phyloP scores from a whole-genome alignment of 2,888 invertebrate species.

The Tricholauxania praeusta region DNA sequence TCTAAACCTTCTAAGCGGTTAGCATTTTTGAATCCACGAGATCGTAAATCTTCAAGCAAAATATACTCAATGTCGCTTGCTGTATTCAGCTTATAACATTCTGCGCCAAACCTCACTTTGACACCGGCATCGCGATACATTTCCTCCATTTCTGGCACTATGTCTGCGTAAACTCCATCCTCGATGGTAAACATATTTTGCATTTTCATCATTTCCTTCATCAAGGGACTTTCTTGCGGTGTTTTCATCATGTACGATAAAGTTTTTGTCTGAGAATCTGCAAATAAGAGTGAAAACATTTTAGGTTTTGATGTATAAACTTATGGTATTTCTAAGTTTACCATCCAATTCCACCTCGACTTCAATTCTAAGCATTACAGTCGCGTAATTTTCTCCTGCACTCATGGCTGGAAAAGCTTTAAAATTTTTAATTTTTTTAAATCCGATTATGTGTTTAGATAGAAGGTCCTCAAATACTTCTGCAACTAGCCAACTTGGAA shows the following conservation, averaged over 20 bases:
- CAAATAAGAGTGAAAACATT: not conserved
- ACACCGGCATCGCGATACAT: constrained; percentile 52
- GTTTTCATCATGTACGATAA: no score
- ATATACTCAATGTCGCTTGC: constrained; percentile 47
- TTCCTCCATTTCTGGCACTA: no score
- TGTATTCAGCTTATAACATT: constrained; percentile 45
- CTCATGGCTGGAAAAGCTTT: constrained; percentile 49
- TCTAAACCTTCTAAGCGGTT: constrained; percentile 56
- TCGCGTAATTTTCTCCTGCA: constrained; percentile 62
- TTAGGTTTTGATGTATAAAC: not conserved
- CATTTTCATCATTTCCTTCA: no score
- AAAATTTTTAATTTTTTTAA: constrained; percentile 48
- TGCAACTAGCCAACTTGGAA: constrained; percentile 52
- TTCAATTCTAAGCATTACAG: constrained; percentile 56
- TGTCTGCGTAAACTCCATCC: no score
- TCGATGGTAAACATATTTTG: no score
- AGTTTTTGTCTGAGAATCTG: no score
- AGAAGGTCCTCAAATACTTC: constrained; percentile 51
- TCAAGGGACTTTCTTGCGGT: no score
- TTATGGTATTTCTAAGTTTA: constrained; percentile 29
- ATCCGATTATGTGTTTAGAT: constrained; percentile 43
- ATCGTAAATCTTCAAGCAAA: constrained; percentile 56
- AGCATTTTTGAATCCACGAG: constrained; percentile 52
- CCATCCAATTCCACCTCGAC: constrained; percentile 56
- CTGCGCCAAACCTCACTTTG: constrained; percentile 49